A percentile compares a stretch with the other conserved stretches of the same genome.
These are phyloP conservation scores for Drosophila seclusa DNA, from an alignment of 2,888 invertebrate species.

Conservation along the genomic window DNA sequence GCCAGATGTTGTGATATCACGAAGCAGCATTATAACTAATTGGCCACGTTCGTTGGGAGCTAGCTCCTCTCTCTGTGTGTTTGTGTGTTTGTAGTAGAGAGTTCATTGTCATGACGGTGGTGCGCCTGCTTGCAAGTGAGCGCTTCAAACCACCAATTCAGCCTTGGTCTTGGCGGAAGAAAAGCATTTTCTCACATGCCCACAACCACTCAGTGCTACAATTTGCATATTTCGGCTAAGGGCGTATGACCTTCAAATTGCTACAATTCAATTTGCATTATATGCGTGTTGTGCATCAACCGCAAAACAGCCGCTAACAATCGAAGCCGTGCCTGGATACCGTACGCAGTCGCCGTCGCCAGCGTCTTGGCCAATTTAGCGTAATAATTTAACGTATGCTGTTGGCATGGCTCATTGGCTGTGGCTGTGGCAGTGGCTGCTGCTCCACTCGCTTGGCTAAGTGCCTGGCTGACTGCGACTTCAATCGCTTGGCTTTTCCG, in stretches of 20 bases:
- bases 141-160: background rate
- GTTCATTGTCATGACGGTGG: conserved; percentile 81
- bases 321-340: conserved; percentile 31
- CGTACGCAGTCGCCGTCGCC: conserved; percentile 35
- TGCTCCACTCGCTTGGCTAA: conserved; percentile 50
- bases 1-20: conserved; percentile 80
- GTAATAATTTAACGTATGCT: conserved; percentile 74
- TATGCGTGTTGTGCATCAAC: conserved; percentile 28
- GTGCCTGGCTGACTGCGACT: conserved; percentile 47
- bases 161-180: conserved; percentile 58
- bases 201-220: conserved; percentile 22
- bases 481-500: conserved; percentile 74
- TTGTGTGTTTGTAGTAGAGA: conserved; percentile 22
- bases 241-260: conserved; percentile 75
- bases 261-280: conserved; percentile 70
- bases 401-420: conserved; percentile 72
- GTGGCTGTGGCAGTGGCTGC: conserved; percentile 17
- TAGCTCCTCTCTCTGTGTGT: conserved; percentile 20
- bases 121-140: conserved; percentile 21
- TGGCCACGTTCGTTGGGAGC: conserved; percentile 81
- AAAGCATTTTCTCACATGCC: conserved; percentile 65
- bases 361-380: conserved; percentile 70
- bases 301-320: conserved; percentile 26
- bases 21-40: conserved; percentile 82
- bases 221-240: conserved; percentile 73